These are phyloP conservation scores for Zhuqinia jingwanae DNA, from an alignment of 2,888 invertebrate genomes.

Conservation along the genomic window DNA sequence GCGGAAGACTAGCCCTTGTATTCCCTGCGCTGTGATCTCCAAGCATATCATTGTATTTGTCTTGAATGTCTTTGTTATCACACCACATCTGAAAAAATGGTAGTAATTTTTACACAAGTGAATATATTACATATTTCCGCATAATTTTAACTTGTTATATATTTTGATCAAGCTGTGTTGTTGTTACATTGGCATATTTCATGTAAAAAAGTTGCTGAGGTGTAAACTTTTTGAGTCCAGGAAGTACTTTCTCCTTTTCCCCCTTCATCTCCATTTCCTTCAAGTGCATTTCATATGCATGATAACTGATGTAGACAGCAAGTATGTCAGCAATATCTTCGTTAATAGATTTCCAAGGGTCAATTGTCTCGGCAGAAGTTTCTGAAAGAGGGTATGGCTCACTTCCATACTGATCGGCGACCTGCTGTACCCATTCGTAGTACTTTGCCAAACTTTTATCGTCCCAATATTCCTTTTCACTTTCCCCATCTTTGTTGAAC, in stretches of 20 bases:
- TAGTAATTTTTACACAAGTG: background rate
- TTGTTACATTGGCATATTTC: constrained; percentile 63
- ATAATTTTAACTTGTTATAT: no score
- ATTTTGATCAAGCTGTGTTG: background rate
- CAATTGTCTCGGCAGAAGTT: constrained; percentile 29
- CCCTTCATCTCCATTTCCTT: constrained; percentile 36
- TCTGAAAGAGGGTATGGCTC: constrained; percentile 42
- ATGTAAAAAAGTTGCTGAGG: constrained; percentile 61
- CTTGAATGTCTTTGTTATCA: constrained; percentile 51
- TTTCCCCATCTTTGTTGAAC: constrained; percentile 52
- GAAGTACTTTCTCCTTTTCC: constrained; percentile 50
- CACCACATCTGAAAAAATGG: constrained; percentile 51
- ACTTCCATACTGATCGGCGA: constrained; percentile 39
- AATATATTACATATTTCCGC: background rate
- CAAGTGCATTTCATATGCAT: constrained; percentile 39
- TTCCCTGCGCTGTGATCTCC: constrained; percentile 47
- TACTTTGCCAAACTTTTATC: constrained; percentile 37
- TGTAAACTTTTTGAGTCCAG: constrained; percentile 49
- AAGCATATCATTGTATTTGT: constrained; percentile 38
- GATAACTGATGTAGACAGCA: constrained; percentile 41
- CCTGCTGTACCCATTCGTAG: constrained; percentile 46
- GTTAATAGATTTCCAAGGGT: constrained; percentile 41
- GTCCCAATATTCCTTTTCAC: constrained; percentile 55
- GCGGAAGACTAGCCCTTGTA: constrained; percentile 42
- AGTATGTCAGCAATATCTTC: constrained; percentile 60